Percentiles rank a stretch among this genome's conserved stretches.
These are phyloP conservation scores for Contarinia nasturtii DNA, from an alignment of 1,140 invertebrate species.

Conservation along the genomic window DNA sequence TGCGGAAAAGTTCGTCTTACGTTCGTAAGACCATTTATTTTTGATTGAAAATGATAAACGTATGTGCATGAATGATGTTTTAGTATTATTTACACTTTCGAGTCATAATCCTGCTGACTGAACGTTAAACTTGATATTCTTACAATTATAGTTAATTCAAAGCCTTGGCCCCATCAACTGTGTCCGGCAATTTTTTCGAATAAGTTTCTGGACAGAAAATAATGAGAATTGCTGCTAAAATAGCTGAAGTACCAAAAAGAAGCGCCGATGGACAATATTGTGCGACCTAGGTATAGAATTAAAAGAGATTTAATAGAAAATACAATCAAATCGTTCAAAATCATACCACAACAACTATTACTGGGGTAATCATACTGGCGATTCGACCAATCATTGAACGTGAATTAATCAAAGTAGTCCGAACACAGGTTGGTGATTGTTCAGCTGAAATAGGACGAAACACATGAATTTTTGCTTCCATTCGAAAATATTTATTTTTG, in stretches of 20 bases:
- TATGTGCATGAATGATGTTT: too few relatives aligned
- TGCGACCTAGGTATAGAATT: constrained; percentile 21
- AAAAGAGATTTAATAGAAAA: constrained; percentile 1
- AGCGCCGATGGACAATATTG: constrained; percentile 32
- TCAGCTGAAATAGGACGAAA: too few relatives aligned
- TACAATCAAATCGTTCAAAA: too few relatives aligned
- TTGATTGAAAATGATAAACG: too few relatives aligned
- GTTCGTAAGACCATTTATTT: too few relatives aligned
- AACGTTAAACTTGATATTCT: neutral
- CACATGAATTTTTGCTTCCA: too few relatives aligned
- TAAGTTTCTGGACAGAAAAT: constrained; percentile 46
- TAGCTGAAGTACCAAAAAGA: constrained; percentile 35
- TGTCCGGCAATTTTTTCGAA: neutral
- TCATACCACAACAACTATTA: constrained; percentile 31
- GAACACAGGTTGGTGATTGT: constrained; percentile 46
- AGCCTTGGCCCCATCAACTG: neutral
- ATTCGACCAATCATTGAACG: constrained; percentile 52
- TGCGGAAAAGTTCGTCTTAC: too few relatives aligned
- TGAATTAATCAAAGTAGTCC: constrained; percentile 40
- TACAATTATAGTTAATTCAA: neutral
- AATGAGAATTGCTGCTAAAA: constrained; percentile 34
- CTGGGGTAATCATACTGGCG: constrained; percentile 51
- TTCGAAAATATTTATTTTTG: too few relatives aligned
- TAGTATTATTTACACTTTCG: too few relatives aligned
- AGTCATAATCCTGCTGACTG: neutral